A percentile compares a stretch with the other conserved stretches of the same genome.
These are phyloP conservation scores for Vannuccia rotundouncinata DNA, from an alignment of 2,888 invertebrate species.

Conservation along the genomic window DNA sequence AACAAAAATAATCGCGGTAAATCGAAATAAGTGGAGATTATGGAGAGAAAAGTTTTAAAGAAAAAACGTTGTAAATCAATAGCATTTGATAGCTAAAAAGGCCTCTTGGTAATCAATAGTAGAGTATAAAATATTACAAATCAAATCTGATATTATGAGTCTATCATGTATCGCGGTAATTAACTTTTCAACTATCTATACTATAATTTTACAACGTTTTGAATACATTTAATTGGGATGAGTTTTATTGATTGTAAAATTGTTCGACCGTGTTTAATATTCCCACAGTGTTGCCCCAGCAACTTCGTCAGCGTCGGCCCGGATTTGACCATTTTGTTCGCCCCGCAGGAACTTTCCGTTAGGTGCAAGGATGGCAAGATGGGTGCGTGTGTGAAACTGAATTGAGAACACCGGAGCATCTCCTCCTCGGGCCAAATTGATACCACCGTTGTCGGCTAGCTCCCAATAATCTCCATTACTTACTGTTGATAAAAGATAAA, in stretches of 20 bases:
- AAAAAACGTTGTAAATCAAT: not conserved
- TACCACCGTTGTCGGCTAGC: constrained; percentile 4
- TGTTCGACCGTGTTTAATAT: no score
- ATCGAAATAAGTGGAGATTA: no score
- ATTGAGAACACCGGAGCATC: constrained; percentile 20
- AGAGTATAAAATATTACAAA: not conserved
- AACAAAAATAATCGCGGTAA: not conserved
- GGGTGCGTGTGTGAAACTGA: constrained; percentile 36
- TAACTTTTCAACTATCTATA: no score
- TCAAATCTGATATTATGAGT: no score
- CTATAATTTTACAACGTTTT: no score
- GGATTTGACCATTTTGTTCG: constrained; percentile 36
- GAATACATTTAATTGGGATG: no score
- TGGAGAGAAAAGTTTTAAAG: not conserved
- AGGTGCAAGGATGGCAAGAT: constrained; percentile 37
- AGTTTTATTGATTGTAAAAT: no score
- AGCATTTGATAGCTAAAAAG: not conserved
- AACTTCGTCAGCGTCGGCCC: constrained; percentile 36
- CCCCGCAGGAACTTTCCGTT: constrained; percentile 38
- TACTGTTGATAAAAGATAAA: not conserved
- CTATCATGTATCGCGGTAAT: no score
- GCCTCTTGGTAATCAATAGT: not conserved
- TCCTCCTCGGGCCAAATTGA: not conserved
- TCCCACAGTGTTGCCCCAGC: constrained; percentile 35
- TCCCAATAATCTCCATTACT: constrained; percentile 27